Evolutionary conservation across 2,797 vertebrate genomes (phyloP), one percentile per base, ranked within the genome.

Genomic region (Oreonectes daqikongensis): DNA sequence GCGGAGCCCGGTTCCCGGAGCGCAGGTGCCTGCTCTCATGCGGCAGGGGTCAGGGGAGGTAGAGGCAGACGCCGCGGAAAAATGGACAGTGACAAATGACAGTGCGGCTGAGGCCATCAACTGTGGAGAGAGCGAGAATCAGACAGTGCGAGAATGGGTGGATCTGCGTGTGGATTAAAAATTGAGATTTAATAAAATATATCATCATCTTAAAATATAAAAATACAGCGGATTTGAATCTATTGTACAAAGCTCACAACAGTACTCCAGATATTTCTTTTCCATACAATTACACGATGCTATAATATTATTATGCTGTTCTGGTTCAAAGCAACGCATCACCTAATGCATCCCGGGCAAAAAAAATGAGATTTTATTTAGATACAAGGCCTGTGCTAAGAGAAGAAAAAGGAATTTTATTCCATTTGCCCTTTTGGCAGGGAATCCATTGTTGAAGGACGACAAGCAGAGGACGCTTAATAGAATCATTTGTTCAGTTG

Each of bases 401-500:
- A 82, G 69, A 61, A 69, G 38, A n/a, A 65, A 63, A 61, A 60
- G n/a, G 50, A 40, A 57, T 79, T 81, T 79, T 81, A 82, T 85
- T 84, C 28, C 73, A 84, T 83, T 83, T 79, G 28, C 46, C 77
- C 79, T 79, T 81, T 77, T 80, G 81, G 76, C 81, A 83, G 73
- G 67, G 78, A 83, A 82, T 84, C 80, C 71, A 69, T 80, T 12
- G 74, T 59, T 66, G 78, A 72, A 79, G 72, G 72, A 84, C 71
- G 78, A 61, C 5, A 69, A 81, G 73, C 53, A 82, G 69, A 63
- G 50, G 71, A 81, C 71, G 24, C 63, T 52, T 85, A 85, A 87
- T 86, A 73, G 76, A 84, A 85, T 85, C 42, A 85, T 83, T 75
- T 79, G 75, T 80, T 76, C 72, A 32, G 67, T 75, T 77, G 81